These are phyloP conservation scores for Andricus curvator DNA, from an alignment of 2,888 invertebrate genomes.

Conservation along the genomic window DNA sequence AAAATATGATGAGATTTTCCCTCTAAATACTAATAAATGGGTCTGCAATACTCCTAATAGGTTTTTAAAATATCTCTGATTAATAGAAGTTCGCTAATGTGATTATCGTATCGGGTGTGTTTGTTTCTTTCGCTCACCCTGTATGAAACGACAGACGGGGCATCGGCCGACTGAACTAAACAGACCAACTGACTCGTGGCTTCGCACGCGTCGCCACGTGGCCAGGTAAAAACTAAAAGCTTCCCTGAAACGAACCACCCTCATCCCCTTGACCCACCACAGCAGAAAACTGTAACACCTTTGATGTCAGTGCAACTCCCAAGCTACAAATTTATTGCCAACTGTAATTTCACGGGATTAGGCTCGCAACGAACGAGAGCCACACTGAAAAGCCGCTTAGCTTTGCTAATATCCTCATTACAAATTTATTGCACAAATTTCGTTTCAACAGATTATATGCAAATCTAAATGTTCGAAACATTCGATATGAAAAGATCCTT, in stretches of 20 bases:
- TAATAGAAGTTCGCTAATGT: constrained; percentile 28
- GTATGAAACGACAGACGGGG: constrained; percentile 54
- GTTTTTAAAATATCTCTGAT: constrained; percentile 30
- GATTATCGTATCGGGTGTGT: constrained; percentile 28
- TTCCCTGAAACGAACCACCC: constrained; percentile 60
- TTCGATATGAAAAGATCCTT: not conserved
- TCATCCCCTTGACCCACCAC: constrained; percentile 52
- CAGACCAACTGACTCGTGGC: constrained; percentile 59
- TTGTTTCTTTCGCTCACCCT: constrained; percentile 53
- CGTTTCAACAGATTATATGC: not conserved
- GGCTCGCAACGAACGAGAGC: constrained; percentile 17
- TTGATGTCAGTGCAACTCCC: constrained; percentile 50
- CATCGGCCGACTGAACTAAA: constrained; percentile 51
- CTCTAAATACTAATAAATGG: too few species aligned
- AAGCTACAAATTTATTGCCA: constrained; percentile 46
- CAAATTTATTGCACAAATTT: not conserved
- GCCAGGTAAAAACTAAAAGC: constrained; percentile 59
- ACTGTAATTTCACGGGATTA: constrained; percentile 55
- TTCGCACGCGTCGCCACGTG: constrained; percentile 65
- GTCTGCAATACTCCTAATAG: not conserved
- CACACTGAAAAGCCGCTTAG: not conserved
- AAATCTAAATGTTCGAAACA: not conserved
- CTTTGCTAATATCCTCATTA: not conserved
- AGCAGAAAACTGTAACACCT: constrained; percentile 48
- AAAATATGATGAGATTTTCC: not conserved